Conservation (phyloP, 2,888 invertebrate species). For the Agrotis ipsilon region DNA sequence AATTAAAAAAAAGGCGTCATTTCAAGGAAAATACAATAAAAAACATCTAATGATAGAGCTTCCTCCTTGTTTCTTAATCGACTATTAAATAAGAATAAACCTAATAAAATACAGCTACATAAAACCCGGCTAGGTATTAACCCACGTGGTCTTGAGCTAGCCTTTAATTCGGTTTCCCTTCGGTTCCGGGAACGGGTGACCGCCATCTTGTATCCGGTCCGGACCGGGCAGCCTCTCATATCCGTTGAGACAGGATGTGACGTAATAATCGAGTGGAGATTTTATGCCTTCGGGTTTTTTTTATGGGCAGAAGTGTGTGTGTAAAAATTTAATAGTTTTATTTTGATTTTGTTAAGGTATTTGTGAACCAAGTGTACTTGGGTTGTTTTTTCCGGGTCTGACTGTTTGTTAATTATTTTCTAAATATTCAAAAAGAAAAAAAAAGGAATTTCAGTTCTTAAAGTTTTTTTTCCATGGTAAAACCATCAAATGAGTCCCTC, state of each 20-base stretch:
- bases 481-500: too few species aligned
- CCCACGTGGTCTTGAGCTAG: constrained; percentile 35
- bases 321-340: constrained; percentile 16
- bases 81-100: constrained; percentile 7
- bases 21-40: too few species aligned
- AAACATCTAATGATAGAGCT: too few species aligned
- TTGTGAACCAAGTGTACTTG: neutral
- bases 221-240: constrained; percentile 66
- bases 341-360: constrained; percentile 16
- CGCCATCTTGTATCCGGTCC: constrained; percentile 76
- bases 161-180: constrained; percentile 72
- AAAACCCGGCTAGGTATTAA: constrained; percentile 7
- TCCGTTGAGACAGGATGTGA: constrained; percentile 61
- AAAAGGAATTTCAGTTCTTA: too few species aligned
- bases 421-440: too few species aligned
- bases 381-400: too few species aligned
- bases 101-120: constrained; percentile 2
- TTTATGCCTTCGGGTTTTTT: constrained; percentile 3
- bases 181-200: constrained; percentile 65
- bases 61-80: too few species aligned
- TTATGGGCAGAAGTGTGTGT: constrained; percentile 7
- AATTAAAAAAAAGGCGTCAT: too few species aligned
- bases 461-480: too few species aligned
- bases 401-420: too few species aligned
- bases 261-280: constrained; percentile 42